Percentiles rank a stretch among this genome's conserved stretches.
Conservation (phyloP, 2,888 invertebrate genomes). For the Diarsia mendica region DNA sequence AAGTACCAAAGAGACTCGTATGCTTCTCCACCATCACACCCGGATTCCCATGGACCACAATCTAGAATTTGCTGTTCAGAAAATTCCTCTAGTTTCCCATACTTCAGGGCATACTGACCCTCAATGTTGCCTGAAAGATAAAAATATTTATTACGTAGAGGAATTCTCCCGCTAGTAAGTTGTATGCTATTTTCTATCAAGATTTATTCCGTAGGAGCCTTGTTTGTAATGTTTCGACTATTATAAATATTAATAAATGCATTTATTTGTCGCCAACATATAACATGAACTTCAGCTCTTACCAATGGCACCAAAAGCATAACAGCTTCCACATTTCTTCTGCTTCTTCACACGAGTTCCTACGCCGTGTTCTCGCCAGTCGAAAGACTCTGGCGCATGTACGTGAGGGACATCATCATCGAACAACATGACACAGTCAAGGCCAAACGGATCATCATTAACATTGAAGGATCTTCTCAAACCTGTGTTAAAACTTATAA, state of each 20-base stretch:
- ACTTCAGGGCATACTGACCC: slow-evolving; percentile 12
- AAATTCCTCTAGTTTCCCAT: slow-evolving; percentile 7
- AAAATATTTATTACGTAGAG: neutral
- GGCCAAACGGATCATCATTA: neutral
- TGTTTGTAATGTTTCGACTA: too few species aligned
- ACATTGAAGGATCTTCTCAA: neutral
- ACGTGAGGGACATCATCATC: slow-evolving; percentile 1
- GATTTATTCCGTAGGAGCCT: too few species aligned
- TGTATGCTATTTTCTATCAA: neutral
- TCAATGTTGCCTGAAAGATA: slow-evolving; percentile 10
- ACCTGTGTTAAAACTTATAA: neutral
- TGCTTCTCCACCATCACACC: neutral
- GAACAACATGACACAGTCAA: neutral
- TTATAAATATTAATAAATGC: too few species aligned
- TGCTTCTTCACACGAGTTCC: slow-evolving; percentile 9
- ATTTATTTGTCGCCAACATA: too few species aligned
- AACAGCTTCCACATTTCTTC: slow-evolving; percentile 4
- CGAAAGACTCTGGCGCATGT: slow-evolving; percentile 6
- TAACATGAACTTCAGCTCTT: neutral
- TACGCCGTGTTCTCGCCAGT: slow-evolving; percentile 9
- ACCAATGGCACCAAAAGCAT: slow-evolving; percentile 9
- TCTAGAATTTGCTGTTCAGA: slow-evolving; percentile 6
- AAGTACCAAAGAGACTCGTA: neutral
- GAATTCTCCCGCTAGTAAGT: neutral
- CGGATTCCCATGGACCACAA: neutral